Evolutionary conservation across 1,140 invertebrate genomes (phyloP).

Genomic region (Brachionus asplanchnoidis): DNA sequence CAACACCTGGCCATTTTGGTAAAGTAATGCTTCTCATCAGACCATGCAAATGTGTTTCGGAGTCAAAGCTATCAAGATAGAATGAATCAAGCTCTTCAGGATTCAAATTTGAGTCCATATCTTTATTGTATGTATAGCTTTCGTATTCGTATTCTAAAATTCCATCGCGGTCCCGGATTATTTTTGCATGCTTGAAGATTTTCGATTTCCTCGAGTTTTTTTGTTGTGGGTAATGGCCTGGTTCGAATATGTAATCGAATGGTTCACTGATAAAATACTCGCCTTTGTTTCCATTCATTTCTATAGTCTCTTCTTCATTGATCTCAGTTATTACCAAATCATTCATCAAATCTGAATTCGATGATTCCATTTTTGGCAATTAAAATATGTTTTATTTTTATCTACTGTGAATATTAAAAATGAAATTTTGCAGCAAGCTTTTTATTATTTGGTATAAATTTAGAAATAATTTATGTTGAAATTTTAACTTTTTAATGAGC

Average conservation of each 20-base stretch:
- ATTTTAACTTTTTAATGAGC: not conserved
- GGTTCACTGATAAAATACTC: conserved; percentile 36
- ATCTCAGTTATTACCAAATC: conserved; percentile 24
- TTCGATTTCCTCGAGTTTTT: not conserved
- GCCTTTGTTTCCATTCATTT: not conserved
- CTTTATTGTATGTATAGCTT: not conserved
- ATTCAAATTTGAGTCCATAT: not conserved
- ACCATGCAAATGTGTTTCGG: conserved; percentile 25
- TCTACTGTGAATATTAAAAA: not conserved
- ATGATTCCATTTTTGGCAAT: not conserved
- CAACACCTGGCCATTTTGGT: conserved; percentile 15
- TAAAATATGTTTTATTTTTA: not conserved
- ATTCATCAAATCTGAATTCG: not conserved
- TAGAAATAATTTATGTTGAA: conserved; percentile 11
- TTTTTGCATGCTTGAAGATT: not conserved
- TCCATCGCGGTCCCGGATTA: not conserved
- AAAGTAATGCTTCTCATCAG: conserved; percentile 5
- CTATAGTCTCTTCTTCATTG: not conserved
- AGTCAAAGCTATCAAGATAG: not conserved
- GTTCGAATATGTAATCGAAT: conserved; percentile 40
- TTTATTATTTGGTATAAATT: not conserved
- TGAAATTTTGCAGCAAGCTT: not conserved
- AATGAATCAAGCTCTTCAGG: not conserved
- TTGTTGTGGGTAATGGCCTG: conserved; percentile 4
- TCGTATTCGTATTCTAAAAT: conserved; percentile 27